Percentiles rank a stretch among this genome's conserved stretches.
Conservation (phyloP, 2,113 vertebrate species). For the Phasianus colchicus region DNA sequence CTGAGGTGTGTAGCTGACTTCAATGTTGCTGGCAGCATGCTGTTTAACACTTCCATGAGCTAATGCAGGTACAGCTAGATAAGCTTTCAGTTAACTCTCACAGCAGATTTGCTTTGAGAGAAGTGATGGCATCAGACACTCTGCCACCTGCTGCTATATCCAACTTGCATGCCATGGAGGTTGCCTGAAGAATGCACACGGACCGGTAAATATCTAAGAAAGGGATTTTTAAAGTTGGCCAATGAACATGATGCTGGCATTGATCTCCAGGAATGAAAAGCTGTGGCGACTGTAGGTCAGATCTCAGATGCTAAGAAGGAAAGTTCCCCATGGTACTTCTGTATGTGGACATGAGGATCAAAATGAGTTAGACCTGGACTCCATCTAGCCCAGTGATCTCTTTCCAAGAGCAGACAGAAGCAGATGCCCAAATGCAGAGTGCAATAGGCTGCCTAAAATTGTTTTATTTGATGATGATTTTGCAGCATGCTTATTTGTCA, state of each 20-base stretch:
- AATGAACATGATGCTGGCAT: accelerated
- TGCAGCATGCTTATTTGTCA: neutral
- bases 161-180: accelerated
- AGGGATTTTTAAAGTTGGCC: neutral
- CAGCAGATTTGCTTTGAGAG: neutral
- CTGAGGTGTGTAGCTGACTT: neutral
- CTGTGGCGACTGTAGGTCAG: neutral
- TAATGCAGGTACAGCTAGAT: neutral
- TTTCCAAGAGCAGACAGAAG: neutral
- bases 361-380: neutral
- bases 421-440: neutral
- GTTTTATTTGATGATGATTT: neutral
- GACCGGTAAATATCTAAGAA: neutral
- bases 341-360: neutral
- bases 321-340: neutral
- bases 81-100: neutral
- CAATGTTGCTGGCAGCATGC: accelerated
- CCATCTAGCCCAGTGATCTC: neutral
- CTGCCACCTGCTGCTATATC: neutral
- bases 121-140: accelerated
- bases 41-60: neutral
- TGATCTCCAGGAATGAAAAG: neutral
- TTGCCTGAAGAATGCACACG: neutral
- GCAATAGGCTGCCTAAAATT: accelerated
- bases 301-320: neutral